Percentiles rank a stretch among this genome's conserved stretches.
phyloP scores from a whole-genome alignment of 2,797 vertebrate genomes.

The Phataginus tricuspis region DNA sequence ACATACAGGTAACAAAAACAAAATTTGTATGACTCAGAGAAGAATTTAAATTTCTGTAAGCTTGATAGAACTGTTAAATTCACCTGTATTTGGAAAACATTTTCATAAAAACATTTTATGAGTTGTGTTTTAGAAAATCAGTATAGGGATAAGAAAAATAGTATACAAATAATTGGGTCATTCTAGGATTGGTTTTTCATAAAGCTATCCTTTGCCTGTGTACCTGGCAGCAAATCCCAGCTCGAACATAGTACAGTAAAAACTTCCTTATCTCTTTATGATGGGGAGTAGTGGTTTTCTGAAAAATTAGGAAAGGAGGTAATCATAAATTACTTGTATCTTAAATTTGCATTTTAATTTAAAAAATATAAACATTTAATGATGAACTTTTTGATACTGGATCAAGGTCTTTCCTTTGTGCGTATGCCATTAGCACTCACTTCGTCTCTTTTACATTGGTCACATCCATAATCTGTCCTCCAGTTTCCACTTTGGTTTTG shows the following conservation, averaged over 20 bases:
- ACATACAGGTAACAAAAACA: slow-evolving; percentile 91
- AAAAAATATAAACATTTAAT: not conserved
- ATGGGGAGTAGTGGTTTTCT: not conserved
- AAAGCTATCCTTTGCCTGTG: not conserved
- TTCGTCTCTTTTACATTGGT: not conserved
- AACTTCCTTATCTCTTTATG: not conserved
- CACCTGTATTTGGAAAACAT: slow-evolving; percentile 41
- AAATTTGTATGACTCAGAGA: not conserved
- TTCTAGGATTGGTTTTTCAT: slow-evolving; percentile 23
- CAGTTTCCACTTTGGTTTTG: not conserved
- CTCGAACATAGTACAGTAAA: not conserved
- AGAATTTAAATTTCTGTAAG: slow-evolving; percentile 19
- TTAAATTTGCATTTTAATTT: slow-evolving; percentile 35
- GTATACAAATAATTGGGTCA: not conserved
- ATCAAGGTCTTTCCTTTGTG: not conserved
- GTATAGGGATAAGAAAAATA: slow-evolving; percentile 39
- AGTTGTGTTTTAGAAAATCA: slow-evolving; percentile 44
- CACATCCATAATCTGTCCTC: not conserved
- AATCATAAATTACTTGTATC: not conserved
- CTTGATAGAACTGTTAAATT: not conserved
- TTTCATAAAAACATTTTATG: not conserved
- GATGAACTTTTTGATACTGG: not conserved
- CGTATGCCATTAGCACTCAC: not conserved
- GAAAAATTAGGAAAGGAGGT: not conserved
- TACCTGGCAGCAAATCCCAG: not conserved